These are phyloP conservation scores for Oncorhynchus tshawytscha DNA, from an alignment of 2,113 vertebrate species.

Conservation along the genomic window DNA sequence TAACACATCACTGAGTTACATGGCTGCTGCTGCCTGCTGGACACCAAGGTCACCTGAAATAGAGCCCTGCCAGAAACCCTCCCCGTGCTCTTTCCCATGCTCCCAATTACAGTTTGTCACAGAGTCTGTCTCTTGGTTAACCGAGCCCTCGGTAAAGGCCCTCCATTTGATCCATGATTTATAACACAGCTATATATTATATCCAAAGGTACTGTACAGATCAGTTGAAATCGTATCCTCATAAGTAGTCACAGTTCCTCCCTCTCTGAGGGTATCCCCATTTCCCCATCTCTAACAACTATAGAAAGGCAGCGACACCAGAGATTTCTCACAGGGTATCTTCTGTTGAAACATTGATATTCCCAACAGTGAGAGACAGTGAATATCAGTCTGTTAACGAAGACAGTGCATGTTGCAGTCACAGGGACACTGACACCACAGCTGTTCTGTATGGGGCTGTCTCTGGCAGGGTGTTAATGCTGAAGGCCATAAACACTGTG, in stretches of 20 bases:
- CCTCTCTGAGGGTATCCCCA: not conserved
- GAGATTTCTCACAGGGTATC: slow-evolving; percentile 7
- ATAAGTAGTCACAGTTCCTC: not conserved
- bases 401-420: not conserved
- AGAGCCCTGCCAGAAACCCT: not conserved
- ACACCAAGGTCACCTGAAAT: slow-evolving; percentile 16
- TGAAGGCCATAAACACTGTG: not conserved
- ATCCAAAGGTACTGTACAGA: not conserved
- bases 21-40: not conserved
- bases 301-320: not conserved
- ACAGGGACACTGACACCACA: slow-evolving; percentile 7
- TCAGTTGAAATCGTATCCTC: not conserved
- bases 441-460: slow-evolving; percentile 30
- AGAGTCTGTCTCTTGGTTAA: not conserved
- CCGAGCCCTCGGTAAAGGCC: not conserved
- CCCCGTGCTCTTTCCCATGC: slow-evolving; percentile 16
- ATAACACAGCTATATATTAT: too few relatives aligned
- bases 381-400: too few relatives aligned
- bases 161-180: too few relatives aligned
- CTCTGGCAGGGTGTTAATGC: not conserved
- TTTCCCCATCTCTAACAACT: not conserved
- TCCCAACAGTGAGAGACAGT: not conserved
- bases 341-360: slow-evolving; percentile 25
- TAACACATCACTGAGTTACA: not conserved
- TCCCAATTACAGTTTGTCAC: not conserved